Percentiles rank a stretch among this genome's conserved stretches.
These are phyloP conservation scores for Drosophila fungiperda DNA, from an alignment of 2,888 invertebrate genomes.

Conservation along the genomic window DNA sequence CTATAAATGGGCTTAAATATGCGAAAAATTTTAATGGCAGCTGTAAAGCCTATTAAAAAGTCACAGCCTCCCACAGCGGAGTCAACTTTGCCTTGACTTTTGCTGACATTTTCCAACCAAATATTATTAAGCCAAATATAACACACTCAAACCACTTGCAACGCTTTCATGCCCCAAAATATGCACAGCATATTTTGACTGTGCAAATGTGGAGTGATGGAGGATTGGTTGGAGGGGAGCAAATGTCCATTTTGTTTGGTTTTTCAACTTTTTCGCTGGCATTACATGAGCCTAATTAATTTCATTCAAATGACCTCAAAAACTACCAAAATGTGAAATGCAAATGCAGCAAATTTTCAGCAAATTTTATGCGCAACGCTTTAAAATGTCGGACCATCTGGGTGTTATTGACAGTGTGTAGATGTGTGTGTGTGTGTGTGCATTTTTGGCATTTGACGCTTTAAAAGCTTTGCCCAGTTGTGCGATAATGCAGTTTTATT, in stretches of 20 bases:
- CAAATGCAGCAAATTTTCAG: constrained; percentile 54
- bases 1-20: constrained; percentile 69
- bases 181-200: not conserved
- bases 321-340: constrained; percentile 55
- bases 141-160: constrained; percentile 41
- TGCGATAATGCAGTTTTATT: constrained; percentile 53
- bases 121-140: constrained; percentile 60
- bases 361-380: constrained; percentile 38
- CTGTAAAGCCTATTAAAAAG: constrained; percentile 67
- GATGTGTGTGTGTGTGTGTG: constrained; percentile 1
- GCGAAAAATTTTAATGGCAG: constrained; percentile 75
- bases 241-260: constrained; percentile 39
- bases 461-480: constrained; percentile 26
- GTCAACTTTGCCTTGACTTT: constrained; percentile 73
- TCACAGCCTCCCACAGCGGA: constrained; percentile 33
- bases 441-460: constrained; percentile 21
- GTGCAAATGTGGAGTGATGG: not conserved
- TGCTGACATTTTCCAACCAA: constrained; percentile 55
- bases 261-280: constrained; percentile 64
- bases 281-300: constrained; percentile 82
- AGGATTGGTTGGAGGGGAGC: not conserved
- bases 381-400: constrained; percentile 30
- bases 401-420: not conserved
- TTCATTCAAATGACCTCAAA: constrained; percentile 77
- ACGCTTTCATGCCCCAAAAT: constrained; percentile 9